phyloP scores from a whole-genome alignment of 2,113 vertebrate species.

The Hydrolagus affinis region DNA sequence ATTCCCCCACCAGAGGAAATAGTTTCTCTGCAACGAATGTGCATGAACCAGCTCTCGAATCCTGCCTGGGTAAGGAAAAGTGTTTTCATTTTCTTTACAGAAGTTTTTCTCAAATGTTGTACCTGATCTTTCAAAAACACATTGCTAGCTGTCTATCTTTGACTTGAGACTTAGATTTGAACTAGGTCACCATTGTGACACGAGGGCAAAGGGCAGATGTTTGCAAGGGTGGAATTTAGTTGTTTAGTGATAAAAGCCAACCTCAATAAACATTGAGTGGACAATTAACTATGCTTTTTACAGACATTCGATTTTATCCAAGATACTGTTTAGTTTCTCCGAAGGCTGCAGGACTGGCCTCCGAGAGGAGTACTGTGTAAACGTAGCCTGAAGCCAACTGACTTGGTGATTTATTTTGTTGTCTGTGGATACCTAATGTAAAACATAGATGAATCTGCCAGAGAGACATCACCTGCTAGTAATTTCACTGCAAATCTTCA shows the following conservation, averaged over 20 bases:
- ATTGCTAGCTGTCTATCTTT: not conserved
- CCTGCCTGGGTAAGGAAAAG: not conserved
- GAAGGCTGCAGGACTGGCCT: not conserved
- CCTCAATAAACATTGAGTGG: conserved; percentile 27
- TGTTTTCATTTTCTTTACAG: conserved; percentile 10
- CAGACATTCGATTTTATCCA: conserved; percentile 19
- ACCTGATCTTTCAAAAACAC: conserved; percentile 9
- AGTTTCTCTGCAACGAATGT: not conserved
- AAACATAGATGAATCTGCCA: not conserved
- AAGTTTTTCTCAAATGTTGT: not conserved
- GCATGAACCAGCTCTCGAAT: not conserved
- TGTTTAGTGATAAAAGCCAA: conserved; percentile 32
- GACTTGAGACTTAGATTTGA: conserved; percentile 26
- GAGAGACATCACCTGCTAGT: no score
- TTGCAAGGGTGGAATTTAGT: conserved; percentile 25
- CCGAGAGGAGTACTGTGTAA: not conserved
- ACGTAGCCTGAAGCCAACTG: not conserved
- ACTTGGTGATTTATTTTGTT: conserved; percentile 24
- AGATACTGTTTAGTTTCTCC: conserved; percentile 25
- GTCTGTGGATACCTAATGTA: not conserved
- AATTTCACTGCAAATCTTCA: not conserved
- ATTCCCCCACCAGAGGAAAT: no score
- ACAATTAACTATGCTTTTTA: conserved; percentile 23
- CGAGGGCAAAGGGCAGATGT: conserved; percentile 31
- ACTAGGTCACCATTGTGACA: conserved; percentile 22